Evolutionary conservation across 2,888 invertebrate genomes (phyloP).

Genomic region (Nephrotoma appendiculata): DNA sequence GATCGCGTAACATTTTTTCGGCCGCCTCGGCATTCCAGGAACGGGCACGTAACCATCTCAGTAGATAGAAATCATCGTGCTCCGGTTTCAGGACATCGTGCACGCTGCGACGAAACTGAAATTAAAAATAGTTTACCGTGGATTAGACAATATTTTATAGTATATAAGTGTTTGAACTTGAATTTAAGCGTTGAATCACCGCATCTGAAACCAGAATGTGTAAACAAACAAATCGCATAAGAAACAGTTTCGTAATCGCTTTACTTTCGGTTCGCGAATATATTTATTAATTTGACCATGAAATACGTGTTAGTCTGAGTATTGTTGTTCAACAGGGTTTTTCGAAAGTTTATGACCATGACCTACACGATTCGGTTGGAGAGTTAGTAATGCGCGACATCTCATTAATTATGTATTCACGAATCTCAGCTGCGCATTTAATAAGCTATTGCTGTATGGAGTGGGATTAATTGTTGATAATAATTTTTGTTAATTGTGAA

Average conservation of each 20-base stretch:
- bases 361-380: not conserved
- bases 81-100: slow-evolving; percentile 50
- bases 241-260: not conserved
- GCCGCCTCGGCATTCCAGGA: slow-evolving; percentile 78
- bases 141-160: not conserved
- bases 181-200: not conserved
- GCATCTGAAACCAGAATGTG: not conserved
- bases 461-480: no score
- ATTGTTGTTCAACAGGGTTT: no score
- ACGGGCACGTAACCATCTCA: slow-evolving; percentile 73
- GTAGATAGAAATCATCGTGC: slow-evolving; percentile 62
- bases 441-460: no score
- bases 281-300: not conserved
- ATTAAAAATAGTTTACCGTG: slow-evolving; percentile 22
- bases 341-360: not conserved
- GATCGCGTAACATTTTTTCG: slow-evolving; percentile 79
- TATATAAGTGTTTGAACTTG: not conserved
- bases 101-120: slow-evolving; percentile 61
- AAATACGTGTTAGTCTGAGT: not conserved
- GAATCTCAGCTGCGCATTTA: no score
- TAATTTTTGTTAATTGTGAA: no score
- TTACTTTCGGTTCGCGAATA: not conserved
- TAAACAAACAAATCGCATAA: not conserved
- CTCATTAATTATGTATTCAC: no score
- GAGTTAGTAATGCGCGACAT: no score